Percentiles rank a stretch among this genome's conserved stretches.
Conservation (phyloP, 1,140 invertebrate species). For the Drosophila ficusphila region DNA sequence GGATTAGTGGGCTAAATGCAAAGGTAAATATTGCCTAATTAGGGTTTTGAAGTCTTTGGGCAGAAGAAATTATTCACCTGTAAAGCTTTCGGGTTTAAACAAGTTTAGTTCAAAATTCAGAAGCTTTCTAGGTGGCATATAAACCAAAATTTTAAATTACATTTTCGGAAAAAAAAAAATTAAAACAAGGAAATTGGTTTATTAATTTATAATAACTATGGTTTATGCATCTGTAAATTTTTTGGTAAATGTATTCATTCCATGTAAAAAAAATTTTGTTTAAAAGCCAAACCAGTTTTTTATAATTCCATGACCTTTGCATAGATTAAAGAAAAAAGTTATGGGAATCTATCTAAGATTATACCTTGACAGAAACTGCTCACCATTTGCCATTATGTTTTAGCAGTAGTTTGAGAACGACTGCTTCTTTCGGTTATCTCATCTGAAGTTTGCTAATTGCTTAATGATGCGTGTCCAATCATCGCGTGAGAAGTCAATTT, state of each 20-base stretch:
- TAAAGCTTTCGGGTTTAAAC: neutral
- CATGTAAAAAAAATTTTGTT: too few species aligned
- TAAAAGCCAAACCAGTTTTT: neutral
- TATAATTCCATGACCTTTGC: neutral
- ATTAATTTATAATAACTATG: neutral
- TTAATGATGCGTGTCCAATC: neutral
- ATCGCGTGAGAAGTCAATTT: neutral
- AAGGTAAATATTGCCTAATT: conserved; percentile 51
- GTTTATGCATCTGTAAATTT: too few species aligned
- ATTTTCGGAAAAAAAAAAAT: too few species aligned
- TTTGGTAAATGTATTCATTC: too few species aligned
- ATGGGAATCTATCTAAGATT: neutral
- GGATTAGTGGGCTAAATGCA: conserved; percentile 44
- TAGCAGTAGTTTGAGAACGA: neutral
- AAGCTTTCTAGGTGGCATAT: neutral
- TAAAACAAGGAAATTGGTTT: neutral
- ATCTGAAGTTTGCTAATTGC: conserved; percentile 23
- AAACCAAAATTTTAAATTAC: too few species aligned
- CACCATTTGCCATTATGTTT: neutral
- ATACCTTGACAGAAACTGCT: neutral
- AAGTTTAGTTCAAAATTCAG: neutral
- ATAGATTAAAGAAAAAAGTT: neutral
- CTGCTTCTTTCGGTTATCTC: conserved; percentile 12
- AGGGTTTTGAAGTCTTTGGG: conserved; percentile 15
- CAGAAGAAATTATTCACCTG: neutral